These are phyloP conservation scores for Cyprinodon variegatus DNA, from an alignment of 2,113 vertebrate genomes.

Conservation along the genomic window DNA sequence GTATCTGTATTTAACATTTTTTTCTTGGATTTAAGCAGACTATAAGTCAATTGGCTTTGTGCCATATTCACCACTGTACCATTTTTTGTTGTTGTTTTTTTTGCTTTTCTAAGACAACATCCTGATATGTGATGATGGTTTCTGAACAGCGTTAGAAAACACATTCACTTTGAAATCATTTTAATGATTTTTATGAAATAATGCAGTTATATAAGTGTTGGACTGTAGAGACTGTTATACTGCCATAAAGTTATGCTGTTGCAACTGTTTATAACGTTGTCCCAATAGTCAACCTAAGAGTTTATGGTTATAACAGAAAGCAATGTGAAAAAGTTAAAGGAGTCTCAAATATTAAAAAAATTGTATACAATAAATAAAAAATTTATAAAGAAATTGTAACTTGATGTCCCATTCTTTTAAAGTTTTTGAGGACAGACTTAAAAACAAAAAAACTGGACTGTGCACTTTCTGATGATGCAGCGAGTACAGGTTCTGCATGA, in stretches of 20 bases:
- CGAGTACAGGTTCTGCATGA: slow-evolving; percentile 84
- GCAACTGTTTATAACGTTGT: neutral
- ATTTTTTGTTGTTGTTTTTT: no score
- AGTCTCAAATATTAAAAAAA: neutral
- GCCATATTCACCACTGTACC: no score
- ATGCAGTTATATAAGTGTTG: neutral
- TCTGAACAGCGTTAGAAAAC: no score
- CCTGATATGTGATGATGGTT: no score
- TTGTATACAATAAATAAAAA: neutral
- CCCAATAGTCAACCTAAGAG: neutral
- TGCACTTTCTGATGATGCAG: slow-evolving; percentile 83
- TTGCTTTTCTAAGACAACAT: no score
- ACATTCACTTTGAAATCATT: no score
- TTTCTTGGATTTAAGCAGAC: no score
- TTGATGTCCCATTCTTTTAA: slow-evolving; percentile 57
- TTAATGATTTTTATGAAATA: no score
- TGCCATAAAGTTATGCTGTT: neutral
- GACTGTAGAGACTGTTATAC: neutral
- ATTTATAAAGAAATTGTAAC: slow-evolving; percentile 10
- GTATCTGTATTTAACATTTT: no score
- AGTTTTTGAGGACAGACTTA: slow-evolving; percentile 84
- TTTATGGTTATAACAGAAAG: neutral
- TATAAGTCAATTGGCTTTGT: no score
- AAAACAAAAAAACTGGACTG: slow-evolving; percentile 80
- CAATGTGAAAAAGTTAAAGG: neutral